phyloP scores from a whole-genome alignment of 2,888 invertebrate genomes.

The Papilio protenor region DNA sequence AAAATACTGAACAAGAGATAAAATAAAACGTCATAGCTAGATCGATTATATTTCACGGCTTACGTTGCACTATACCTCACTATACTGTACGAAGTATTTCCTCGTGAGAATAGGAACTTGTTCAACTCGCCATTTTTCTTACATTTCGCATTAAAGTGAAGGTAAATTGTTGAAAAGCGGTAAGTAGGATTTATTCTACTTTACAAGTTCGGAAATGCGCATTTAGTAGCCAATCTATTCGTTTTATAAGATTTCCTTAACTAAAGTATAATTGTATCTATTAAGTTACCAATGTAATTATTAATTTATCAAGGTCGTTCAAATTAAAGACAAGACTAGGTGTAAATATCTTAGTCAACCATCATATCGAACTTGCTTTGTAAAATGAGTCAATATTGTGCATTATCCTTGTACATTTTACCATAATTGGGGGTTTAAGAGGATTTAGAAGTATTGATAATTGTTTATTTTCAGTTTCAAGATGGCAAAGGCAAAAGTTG shows the following conservation, averaged over 20 bases:
- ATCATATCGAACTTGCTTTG: background rate
- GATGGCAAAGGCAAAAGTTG: conserved; percentile 50
- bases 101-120: background rate
- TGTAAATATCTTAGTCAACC: background rate
- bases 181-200: background rate
- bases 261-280: too few relatives aligned
- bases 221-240: background rate
- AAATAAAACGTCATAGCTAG: background rate
- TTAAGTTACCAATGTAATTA: too few relatives aligned
- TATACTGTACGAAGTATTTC: background rate
- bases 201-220: background rate
- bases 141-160: background rate
- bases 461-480: conserved; percentile 7
- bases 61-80: background rate
- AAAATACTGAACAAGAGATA: background rate
- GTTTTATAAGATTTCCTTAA: too few relatives aligned
- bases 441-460: background rate
- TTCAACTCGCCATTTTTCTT: background rate
- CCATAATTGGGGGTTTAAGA: background rate
- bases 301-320: background rate
- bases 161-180: background rate
- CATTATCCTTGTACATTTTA: background rate
- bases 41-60: background rate
- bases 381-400: background rate
- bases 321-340: background rate